Base-by-base conservation (phyloP, 2,888 invertebrate genomes). In the Tenthredo livida region DNA sequence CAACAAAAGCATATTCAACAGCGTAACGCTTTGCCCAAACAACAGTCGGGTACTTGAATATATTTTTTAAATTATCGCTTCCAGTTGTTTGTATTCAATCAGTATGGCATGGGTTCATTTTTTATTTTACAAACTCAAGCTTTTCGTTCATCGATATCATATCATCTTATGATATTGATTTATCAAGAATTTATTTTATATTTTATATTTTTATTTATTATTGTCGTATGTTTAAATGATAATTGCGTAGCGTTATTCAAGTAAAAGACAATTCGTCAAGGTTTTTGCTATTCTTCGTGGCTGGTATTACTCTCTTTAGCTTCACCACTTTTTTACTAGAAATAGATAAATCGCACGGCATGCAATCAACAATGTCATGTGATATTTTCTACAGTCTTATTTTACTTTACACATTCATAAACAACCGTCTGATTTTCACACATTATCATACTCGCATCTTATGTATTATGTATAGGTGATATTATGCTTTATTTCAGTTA, bases 1-100 rank as follows among this genome's bases (percentile, higher is more conserved):
- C 92, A 91, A 88, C 91, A 89, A 89, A 91, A 91, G 87, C 91
- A 92, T 85, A 90, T 90, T 87, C 92, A 92, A 86, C 93, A 93
- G 86, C 91, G 93, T 89, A 91, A 90, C 87, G 90, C 91, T 87
- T 87, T 90, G 86, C 90, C 91, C 85, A 92, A 92, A 85, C 92
- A 91, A 87, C 90, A 90, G 88, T 91, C 90, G 93, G 93, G 93
- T 93, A 93, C 88, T 89, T 87, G 58, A 87, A 82, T 85, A 85
- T 86, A 86, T 86, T 85, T 12, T 87, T 73, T 33, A 84, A 85
- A 75, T 25, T 73, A 77, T 84, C 21, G 84, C 54, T 83, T 67
- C 83, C 10, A 83, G 67, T 83, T 67, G 83, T 67, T 83, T 83
- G 83, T 50, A 83, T 70, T 25, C 17, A 10, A 21, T 83, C 29